Conservation (phyloP, 2,888 invertebrate genomes). For the Campoletis raptor region DNA sequence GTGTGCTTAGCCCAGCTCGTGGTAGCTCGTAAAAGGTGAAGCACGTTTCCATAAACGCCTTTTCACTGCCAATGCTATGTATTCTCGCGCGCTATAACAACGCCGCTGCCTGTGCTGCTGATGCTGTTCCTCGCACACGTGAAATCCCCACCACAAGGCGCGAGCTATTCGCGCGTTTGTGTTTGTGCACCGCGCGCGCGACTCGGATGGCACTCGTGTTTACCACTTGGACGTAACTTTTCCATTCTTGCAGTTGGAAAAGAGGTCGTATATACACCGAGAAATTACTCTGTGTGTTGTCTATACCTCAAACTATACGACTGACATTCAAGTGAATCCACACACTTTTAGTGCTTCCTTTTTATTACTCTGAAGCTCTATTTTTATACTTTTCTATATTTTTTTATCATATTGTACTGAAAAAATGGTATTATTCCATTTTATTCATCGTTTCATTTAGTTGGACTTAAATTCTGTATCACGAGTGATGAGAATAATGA, state of each 20-base stretch:
- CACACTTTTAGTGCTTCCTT: conserved; percentile 1
- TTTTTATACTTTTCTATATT: not conserved
- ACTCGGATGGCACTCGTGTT: conserved; percentile 39
- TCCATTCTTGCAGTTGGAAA: conserved; percentile 59
- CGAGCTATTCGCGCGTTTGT: not conserved
- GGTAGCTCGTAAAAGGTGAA: conserved; percentile 79
- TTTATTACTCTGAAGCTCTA: not conserved
- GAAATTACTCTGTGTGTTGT: conserved; percentile 27
- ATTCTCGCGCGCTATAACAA: conserved; percentile 43
- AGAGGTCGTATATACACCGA: conserved; percentile 34
- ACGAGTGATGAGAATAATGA: too few relatives aligned
- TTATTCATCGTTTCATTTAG: not conserved
- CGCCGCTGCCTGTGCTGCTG: not conserved
- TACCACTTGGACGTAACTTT: conserved; percentile 30
- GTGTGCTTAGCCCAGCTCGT: conserved; percentile 64
- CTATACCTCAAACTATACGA: not conserved
- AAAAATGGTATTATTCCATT: not conserved
- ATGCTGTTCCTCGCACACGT: conserved; percentile 6
- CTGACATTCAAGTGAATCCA: conserved; percentile 10
- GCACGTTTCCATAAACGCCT: conserved; percentile 81
- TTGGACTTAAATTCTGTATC: not conserved
- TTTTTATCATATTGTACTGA: not conserved
- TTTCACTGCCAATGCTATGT: conserved; percentile 82
- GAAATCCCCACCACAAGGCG: conserved; percentile 27
- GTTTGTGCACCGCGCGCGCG: conserved; percentile 10